A percentile compares a stretch with the other conserved stretches of the same genome.
Conservation (phyloP, 2,797 vertebrate genomes). For the Delichon dasypus region DNA sequence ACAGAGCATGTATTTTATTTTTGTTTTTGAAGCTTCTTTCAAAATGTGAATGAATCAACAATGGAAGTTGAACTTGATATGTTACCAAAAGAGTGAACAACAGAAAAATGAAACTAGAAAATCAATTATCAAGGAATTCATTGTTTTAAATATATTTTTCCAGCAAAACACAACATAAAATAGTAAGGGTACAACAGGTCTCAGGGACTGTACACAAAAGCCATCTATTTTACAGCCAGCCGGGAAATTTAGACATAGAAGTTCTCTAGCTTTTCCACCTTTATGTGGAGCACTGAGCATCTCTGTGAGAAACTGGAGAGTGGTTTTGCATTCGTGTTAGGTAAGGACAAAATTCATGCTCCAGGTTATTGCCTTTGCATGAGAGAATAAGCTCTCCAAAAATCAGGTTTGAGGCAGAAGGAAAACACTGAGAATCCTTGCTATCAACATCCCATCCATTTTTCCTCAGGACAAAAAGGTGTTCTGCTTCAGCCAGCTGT, state of each 20-base stretch:
- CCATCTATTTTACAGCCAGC: not conserved
- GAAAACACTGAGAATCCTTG: not conserved
- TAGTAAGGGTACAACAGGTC: not conserved
- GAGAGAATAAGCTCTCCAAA: not conserved
- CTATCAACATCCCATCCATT: not conserved
- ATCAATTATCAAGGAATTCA: not conserved
- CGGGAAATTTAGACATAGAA: not conserved
- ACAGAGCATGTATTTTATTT: not conserved
- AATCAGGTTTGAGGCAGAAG: not conserved
- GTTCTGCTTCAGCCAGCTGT: not conserved
- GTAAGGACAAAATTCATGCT: not conserved
- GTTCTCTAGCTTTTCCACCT: not conserved
- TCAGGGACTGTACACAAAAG: not conserved
- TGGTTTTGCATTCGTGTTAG: not conserved
- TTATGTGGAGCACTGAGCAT: not conserved
- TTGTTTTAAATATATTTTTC: not conserved
- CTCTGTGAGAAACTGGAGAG: not conserved
- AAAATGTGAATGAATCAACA: not conserved
- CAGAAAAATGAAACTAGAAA: not conserved
- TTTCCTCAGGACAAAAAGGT: not conserved
- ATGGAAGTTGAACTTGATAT: not conserved
- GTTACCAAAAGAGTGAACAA: not conserved
- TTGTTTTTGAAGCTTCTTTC: constrained; percentile 11
- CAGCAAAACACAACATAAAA: not conserved
- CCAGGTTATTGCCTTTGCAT: not conserved